Percentiles rank a stretch among this genome's conserved stretches.
Evolutionary conservation across 2,888 invertebrate genomes (phyloP).

Genomic region (Chromoteleia sp.): DNA sequence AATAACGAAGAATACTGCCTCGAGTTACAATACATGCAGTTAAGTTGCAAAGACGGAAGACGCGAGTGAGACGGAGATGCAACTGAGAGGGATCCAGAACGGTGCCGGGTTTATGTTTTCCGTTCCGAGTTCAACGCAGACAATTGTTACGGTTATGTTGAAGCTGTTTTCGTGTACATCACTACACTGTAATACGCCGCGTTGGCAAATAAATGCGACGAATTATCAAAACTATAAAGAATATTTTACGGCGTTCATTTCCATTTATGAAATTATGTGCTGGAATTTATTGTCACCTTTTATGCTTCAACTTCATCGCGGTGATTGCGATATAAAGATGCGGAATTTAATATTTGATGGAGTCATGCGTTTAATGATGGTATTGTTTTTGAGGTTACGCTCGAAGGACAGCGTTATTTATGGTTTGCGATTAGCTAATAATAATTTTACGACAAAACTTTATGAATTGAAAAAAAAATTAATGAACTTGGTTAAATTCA

Average conservation of each 20-base stretch:
- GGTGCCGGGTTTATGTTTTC: constrained; percentile 25
- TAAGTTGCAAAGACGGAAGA: constrained; percentile 33
- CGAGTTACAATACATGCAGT: constrained; percentile 46
- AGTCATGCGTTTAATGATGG: constrained; percentile 12
- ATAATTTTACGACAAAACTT: too few relatives aligned
- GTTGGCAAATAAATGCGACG: constrained; percentile 9
- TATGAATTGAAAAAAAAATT: too few relatives aligned
- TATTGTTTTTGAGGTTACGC: constrained; percentile 14
- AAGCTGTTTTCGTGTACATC: constrained; percentile 10
- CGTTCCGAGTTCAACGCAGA: constrained; percentile 28
- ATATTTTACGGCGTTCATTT: constrained; percentile 30
- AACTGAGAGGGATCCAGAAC: constrained; percentile 23
- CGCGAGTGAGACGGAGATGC: constrained; percentile 15
- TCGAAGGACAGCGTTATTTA: too few relatives aligned
- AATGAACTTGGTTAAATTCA: too few relatives aligned
- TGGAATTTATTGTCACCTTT: constrained; percentile 21
- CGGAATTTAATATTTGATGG: constrained; percentile 22
- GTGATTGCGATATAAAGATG: constrained; percentile 36
- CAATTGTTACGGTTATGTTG: constrained; percentile 35
- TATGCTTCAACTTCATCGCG: constrained; percentile 16
- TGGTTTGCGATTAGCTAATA: too few relatives aligned
- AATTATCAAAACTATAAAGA: constrained; percentile 29
- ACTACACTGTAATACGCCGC: background rate
- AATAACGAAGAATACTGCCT: constrained; percentile 63
- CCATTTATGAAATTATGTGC: constrained; percentile 37